Percentiles rank a stretch among this genome's conserved stretches.
Evolutionary conservation across 2,797 vertebrate genomes (phyloP).

Genomic region (Scolopax rusticola): DNA sequence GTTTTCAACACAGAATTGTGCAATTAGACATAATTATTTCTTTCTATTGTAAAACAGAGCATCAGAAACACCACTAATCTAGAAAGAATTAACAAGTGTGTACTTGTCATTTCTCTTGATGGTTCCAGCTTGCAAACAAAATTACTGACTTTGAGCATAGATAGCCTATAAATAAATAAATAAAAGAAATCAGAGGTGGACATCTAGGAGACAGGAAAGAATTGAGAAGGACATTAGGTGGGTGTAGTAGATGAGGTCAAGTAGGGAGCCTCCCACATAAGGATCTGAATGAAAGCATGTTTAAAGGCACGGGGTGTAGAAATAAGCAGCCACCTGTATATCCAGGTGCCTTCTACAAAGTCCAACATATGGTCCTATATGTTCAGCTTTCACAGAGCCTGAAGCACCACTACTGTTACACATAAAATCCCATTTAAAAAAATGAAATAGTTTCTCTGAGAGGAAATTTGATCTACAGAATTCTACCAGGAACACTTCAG

Average conservation of each 20-base stretch:
- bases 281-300: not conserved
- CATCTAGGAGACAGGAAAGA: not conserved
- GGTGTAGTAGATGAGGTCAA: not conserved
- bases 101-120: not conserved
- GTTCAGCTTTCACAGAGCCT: not conserved
- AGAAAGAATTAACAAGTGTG: not conserved
- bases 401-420: not conserved
- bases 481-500: not conserved
- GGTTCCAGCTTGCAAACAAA: not conserved
- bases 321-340: not conserved
- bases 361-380: fast-evolving
- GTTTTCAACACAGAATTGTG: not conserved
- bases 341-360: not conserved
- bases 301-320: not conserved
- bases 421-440: not conserved
- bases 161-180: not conserved
- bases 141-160: not conserved
- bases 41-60: not conserved
- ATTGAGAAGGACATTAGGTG: not conserved
- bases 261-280: not conserved
- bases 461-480: not conserved
- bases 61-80: not conserved
- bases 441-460: not conserved
- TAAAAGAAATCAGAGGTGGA: too few species aligned
- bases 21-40: not conserved